Percentiles rank a stretch among this genome's conserved stretches.
These are phyloP conservation scores for Euzetes globulus DNA, from an alignment of 2,888 invertebrate species.

Conservation along the genomic window DNA sequence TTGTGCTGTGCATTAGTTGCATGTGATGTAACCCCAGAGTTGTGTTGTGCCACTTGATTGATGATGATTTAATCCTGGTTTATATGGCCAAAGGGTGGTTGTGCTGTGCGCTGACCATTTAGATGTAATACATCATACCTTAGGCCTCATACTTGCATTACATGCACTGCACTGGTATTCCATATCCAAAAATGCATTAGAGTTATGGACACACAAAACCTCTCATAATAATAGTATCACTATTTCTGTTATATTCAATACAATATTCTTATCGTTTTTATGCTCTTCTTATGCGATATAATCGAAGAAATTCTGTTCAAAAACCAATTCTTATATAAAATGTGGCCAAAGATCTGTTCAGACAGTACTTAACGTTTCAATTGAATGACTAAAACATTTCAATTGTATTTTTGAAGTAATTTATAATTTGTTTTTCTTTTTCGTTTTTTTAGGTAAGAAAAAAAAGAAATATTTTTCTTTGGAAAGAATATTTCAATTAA, in stretches of 20 bases:
- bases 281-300: conserved; percentile 1
- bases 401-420: background rate
- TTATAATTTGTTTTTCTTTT: background rate
- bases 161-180: background rate
- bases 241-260: background rate
- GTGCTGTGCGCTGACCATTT: conserved; percentile 34
- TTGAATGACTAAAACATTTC: no score
- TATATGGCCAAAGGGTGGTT: conserved; percentile 39
- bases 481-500: background rate
- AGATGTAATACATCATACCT: conserved; percentile 35
- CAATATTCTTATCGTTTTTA: conserved; percentile 19
- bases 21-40: conserved; percentile 18
- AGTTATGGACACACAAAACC: background rate
- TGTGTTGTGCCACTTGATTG: conserved; percentile 36
- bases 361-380: background rate
- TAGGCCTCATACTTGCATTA: background rate
- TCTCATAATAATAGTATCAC: conserved; percentile 14
- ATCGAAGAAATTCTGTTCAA: background rate
- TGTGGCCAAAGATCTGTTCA: background rate
- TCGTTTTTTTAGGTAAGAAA: conserved; percentile 21
- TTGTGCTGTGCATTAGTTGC: background rate
- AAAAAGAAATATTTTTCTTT: background rate
- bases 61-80: conserved; percentile 40
- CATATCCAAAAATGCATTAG: background rate
- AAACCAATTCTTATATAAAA: background rate